Percentiles rank a stretch among this genome's conserved stretches.
phyloP scores from a whole-genome alignment of 1,140 invertebrate genomes.

The Monochamus saltuarius region DNA sequence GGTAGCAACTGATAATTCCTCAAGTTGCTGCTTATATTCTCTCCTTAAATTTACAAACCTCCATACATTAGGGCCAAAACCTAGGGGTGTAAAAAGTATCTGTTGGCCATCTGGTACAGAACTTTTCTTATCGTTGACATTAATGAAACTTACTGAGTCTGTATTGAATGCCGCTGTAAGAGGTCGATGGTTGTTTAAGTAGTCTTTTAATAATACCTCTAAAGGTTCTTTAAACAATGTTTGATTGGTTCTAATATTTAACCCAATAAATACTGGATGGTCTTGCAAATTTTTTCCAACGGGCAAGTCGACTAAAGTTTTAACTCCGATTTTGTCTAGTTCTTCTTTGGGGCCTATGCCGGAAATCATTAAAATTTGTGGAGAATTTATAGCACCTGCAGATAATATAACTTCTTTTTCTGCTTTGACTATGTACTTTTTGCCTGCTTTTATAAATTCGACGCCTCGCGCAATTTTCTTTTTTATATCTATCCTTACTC shows the following conservation, averaged over 20 bases:
- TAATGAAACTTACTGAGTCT: conserved; percentile 18
- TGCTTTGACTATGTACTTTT: conserved; percentile 54
- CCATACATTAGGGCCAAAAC: background rate
- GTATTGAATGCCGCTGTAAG: conserved; percentile 3
- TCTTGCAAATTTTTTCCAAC: conserved; percentile 69
- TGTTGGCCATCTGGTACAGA: conserved; percentile 26
- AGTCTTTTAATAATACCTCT: conserved; percentile 21
- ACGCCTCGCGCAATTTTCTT: conserved; percentile 61
- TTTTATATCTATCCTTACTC: conserved; percentile 26
- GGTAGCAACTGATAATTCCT: background rate
- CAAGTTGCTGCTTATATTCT: background rate
- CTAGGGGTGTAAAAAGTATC: conserved; percentile 7
- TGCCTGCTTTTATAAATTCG: conserved; percentile 55
- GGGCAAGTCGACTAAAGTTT: conserved; percentile 50
- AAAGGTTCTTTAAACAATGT: conserved; percentile 5
- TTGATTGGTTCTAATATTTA: conserved; percentile 46
- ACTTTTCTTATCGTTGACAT: background rate
- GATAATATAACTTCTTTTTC: conserved; percentile 67
- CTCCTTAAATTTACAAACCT: conserved; percentile 1
- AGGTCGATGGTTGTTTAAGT: conserved; percentile 17
- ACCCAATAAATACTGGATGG: conserved; percentile 63
- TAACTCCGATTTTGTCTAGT: conserved; percentile 44
- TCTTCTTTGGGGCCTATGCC: conserved; percentile 53
- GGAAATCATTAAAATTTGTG: conserved; percentile 61
- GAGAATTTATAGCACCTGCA: conserved; percentile 53